These are phyloP conservation scores for Tiliacea citrago DNA, from an alignment of 2,888 invertebrate species.

Conservation along the genomic window DNA sequence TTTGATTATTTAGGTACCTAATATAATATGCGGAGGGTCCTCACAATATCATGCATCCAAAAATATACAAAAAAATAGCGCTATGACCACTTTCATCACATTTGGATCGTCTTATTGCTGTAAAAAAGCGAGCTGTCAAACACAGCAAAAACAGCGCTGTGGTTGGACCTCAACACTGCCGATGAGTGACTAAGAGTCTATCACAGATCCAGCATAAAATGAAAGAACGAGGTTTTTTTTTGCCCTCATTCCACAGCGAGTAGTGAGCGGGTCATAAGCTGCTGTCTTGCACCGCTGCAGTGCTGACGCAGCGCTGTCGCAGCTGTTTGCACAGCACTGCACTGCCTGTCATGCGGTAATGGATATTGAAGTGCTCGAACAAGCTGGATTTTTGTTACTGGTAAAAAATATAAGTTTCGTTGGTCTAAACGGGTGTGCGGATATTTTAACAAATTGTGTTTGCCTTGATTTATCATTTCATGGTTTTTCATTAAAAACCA, in stretches of 20 bases:
- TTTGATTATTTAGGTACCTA: no score
- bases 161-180: background rate
- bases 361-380: slow-evolving; percentile 81
- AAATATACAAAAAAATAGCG: background rate
- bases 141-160: background rate
- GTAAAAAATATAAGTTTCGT: slow-evolving; percentile 52
- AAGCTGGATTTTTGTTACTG: slow-evolving; percentile 70
- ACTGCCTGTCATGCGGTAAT: slow-evolving; percentile 80
- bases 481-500: background rate
- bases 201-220: background rate
- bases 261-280: slow-evolving; percentile 34
- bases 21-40: background rate
- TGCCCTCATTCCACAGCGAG: background rate
- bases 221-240: background rate
- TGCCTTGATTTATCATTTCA: background rate
- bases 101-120: background rate
- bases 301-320: slow-evolving; percentile 72
- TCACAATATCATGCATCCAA: background rate
- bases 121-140: background rate
- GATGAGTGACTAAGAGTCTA: background rate
- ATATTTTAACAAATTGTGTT: slow-evolving; percentile 23
- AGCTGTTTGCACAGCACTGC: slow-evolving; percentile 83
- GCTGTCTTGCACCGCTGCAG: slow-evolving; percentile 55
- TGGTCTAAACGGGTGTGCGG: background rate
- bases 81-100: background rate